These are phyloP conservation scores for Chanos chanos DNA, from an alignment of 2,797 vertebrate species.

Conservation along the genomic window DNA sequence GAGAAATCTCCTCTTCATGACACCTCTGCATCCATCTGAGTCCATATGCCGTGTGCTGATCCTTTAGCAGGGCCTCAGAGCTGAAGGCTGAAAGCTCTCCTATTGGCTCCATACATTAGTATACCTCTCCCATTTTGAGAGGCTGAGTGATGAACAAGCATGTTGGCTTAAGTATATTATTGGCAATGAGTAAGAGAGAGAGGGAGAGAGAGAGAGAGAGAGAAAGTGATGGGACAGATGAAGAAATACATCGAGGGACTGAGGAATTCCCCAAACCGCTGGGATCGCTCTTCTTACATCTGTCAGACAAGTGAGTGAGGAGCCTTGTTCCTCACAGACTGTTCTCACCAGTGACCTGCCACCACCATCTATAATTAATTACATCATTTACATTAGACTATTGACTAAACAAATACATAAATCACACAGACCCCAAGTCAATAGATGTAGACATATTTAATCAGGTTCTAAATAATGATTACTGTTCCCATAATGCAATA, in stretches of 20 bases:
- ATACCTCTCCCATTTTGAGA: slow-evolving; percentile 32
- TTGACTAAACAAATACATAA: slow-evolving; percentile 99
- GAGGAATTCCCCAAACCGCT: slow-evolving; percentile 84
- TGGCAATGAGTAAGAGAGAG: slow-evolving; percentile 18
- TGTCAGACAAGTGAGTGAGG: slow-evolving; percentile 81
- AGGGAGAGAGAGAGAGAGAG: slow-evolving; percentile 8
- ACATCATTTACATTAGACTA: slow-evolving; percentile 95
- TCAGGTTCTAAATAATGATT: slow-evolving; percentile 98
- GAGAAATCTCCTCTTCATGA: slow-evolving; percentile 62
- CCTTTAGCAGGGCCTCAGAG: neutral
- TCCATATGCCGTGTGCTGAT: slow-evolving; percentile 9
- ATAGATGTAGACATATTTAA: slow-evolving; percentile 96
- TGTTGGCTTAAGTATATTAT: slow-evolving; percentile 43
- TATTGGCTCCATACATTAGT: no score
- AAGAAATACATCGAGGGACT: slow-evolving; percentile 75
- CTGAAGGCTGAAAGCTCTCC: slow-evolving; percentile 18
- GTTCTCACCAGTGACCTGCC: slow-evolving; percentile 90
- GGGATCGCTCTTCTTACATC: slow-evolving; percentile 72
- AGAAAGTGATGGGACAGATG: slow-evolving; percentile 41
- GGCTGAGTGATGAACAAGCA: slow-evolving; percentile 36
- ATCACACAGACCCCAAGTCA: slow-evolving; percentile 88
- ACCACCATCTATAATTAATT: slow-evolving; percentile 98
- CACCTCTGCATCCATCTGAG: slow-evolving; percentile 37
- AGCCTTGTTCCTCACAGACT: slow-evolving; percentile 82
- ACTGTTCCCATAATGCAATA: slow-evolving; percentile 93